Evolutionary conservation across 1,140 invertebrate genomes (phyloP).

Genomic region (Wiebesia pumilae): DNA sequence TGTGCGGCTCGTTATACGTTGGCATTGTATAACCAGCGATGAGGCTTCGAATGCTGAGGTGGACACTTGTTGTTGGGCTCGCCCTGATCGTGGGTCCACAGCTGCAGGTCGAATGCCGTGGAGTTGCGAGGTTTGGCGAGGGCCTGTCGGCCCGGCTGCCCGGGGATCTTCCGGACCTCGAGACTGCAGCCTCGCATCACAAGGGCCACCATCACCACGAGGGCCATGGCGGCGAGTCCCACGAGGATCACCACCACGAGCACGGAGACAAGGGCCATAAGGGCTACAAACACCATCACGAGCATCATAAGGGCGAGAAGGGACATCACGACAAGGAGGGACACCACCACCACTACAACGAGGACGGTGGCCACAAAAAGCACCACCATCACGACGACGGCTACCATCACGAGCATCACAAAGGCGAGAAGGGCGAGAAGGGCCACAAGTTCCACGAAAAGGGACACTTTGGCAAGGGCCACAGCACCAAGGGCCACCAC

Average conservation of each 20-base stretch:
- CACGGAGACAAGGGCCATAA: conserved; percentile 78
- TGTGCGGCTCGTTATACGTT: background rate
- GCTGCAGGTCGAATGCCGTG: background rate
- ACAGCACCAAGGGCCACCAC: conserved; percentile 81
- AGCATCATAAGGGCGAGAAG: conserved; percentile 80
- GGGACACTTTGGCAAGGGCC: conserved; percentile 80
- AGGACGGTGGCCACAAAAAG: conserved; percentile 81
- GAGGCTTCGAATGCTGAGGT: conserved; percentile 10
- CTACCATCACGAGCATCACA: conserved; percentile 79
- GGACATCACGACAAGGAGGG: conserved; percentile 81
- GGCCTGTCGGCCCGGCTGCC: background rate
- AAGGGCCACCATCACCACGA: conserved; percentile 76
- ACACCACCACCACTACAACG: conserved; percentile 79
- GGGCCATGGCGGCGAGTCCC: conserved; percentile 77
- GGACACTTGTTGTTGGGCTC: background rate
- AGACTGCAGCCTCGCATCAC: conserved; percentile 77
- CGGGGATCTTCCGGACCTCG: conserved; percentile 2
- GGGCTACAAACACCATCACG: conserved; percentile 77
- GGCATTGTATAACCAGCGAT: background rate
- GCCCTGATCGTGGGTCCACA: background rate
- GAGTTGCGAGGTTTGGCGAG: background rate
- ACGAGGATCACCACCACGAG: conserved; percentile 74
- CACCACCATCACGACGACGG: conserved; percentile 82
- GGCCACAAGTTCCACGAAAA: conserved; percentile 82
- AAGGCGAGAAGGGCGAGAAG: conserved; percentile 79